Conservation (phyloP, 2,113 vertebrate species). For the Hyaena hyaena region DNA sequence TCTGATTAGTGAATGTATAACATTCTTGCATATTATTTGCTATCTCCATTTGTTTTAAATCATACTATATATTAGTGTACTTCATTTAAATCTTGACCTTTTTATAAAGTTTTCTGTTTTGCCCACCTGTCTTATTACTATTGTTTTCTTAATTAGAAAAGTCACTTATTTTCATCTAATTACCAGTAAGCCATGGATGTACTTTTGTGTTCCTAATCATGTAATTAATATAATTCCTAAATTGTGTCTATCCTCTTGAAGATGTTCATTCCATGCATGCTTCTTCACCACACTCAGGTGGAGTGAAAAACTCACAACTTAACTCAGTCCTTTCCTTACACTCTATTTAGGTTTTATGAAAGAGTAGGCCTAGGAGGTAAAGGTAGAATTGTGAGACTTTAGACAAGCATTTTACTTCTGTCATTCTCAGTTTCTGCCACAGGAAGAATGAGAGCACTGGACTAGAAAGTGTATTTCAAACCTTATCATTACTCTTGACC, state of each 20-base stretch:
- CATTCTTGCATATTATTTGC: background rate
- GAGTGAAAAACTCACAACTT: background rate
- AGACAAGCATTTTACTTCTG: background rate
- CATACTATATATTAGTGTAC: background rate
- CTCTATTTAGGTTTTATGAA: background rate
- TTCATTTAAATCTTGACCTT: slow-evolving; percentile 32
- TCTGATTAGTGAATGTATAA: background rate
- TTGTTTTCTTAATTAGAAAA: slow-evolving; percentile 52
- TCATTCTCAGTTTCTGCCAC: slow-evolving; percentile 2
- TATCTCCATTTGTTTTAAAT: background rate
- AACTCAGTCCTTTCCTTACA: background rate
- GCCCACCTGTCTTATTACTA: background rate
- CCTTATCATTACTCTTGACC: background rate
- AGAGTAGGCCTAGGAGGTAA: background rate
- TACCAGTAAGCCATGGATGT: slow-evolving; percentile 1
- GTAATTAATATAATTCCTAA: slow-evolving; percentile 49
- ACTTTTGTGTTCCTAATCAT: slow-evolving; percentile 14
- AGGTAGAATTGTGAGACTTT: background rate
- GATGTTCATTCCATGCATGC: background rate
- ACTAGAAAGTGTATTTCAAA: background rate
- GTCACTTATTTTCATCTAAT: slow-evolving; percentile 9
- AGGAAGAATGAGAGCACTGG: background rate
- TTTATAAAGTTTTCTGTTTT: slow-evolving; percentile 23
- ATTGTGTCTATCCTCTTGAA: slow-evolving; percentile 2
- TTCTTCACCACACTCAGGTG: background rate